Evolutionary conservation across 2,113 vertebrate genomes (phyloP).

Genomic region (Thalassoma bifasciatum): DNA sequence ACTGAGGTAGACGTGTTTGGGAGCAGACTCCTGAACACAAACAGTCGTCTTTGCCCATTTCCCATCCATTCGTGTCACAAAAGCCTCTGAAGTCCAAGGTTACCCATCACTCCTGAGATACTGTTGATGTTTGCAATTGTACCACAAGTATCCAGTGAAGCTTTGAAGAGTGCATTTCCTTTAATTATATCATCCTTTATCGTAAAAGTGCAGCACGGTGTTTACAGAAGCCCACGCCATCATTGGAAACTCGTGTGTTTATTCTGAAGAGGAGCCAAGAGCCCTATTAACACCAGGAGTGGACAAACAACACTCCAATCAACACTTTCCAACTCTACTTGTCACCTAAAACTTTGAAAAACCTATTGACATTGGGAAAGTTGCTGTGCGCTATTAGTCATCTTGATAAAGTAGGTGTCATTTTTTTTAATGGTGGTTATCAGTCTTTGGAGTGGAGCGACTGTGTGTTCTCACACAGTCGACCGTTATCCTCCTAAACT

Average conservation of each 20-base stretch:
- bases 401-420: constrained; percentile 13
- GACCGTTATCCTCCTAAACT: not conserved
- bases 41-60: too few species aligned
- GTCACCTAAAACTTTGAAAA: constrained; percentile 1
- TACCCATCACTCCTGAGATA: not conserved
- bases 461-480: not conserved
- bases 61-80: too few species aligned
- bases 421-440: constrained; percentile 13
- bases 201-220: not conserved
- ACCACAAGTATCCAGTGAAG: not conserved
- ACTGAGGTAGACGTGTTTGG: constrained; percentile 22
- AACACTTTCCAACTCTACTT: constrained; percentile 21
- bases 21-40: constrained; percentile 10
- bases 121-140: not conserved
- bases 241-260: constrained; percentile 20
- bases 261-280: constrained; percentile 35
- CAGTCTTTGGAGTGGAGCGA: not conserved
- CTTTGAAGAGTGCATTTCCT: not conserved
- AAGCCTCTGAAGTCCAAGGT: not conserved
- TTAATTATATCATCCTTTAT: not conserved
- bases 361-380: constrained; percentile 9
- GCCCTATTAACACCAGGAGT: constrained; percentile 9
- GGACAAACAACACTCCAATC: constrained; percentile 52
- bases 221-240: constrained; percentile 17
- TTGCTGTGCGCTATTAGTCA: not conserved